Percentiles rank a stretch among this genome's conserved stretches.
Evolutionary conservation across 2,888 invertebrate genomes (phyloP).

Genomic region (Hyposoter didymator): DNA sequence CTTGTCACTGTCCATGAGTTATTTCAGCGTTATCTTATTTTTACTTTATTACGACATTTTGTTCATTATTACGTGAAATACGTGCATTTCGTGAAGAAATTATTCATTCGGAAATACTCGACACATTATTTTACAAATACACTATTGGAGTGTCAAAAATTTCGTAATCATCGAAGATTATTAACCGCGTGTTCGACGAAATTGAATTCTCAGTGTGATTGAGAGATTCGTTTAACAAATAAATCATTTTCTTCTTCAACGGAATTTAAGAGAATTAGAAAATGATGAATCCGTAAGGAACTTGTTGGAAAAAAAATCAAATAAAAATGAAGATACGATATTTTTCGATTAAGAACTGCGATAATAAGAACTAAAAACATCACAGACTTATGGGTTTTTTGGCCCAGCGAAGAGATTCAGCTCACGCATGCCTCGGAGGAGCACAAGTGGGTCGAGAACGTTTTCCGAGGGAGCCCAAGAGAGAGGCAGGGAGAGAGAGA

Average conservation of each 20-base stretch:
- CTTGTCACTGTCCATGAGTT: not conserved
- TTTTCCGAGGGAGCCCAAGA: slow-evolving; percentile 19
- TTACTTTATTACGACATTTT: not conserved
- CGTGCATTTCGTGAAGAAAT: not conserved
- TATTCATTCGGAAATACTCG: not conserved
- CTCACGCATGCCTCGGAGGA: slow-evolving; percentile 28
- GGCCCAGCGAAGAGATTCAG: slow-evolving; percentile 39
- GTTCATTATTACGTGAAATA: not conserved
- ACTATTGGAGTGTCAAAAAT: too few species aligned
- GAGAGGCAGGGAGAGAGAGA: slow-evolving; percentile 6
- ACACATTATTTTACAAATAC: too few species aligned
- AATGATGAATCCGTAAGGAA: not conserved
- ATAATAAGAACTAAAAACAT: not conserved
- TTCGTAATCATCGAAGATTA: too few species aligned
- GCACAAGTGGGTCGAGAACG: slow-evolving; percentile 60
- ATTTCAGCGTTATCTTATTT: not conserved
- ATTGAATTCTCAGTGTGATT: too few species aligned
- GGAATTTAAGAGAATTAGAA: not conserved
- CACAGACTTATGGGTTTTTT: slow-evolving; percentile 21
- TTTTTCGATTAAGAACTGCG: not conserved
- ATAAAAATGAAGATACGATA: not conserved
- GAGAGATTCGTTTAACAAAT: not conserved
- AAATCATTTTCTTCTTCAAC: not conserved
- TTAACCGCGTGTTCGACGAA: too few species aligned
- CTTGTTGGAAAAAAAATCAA: not conserved